Evolutionary conservation across 1,140 invertebrate species (phyloP).

Genomic region (Spodoptera frugiperda): DNA sequence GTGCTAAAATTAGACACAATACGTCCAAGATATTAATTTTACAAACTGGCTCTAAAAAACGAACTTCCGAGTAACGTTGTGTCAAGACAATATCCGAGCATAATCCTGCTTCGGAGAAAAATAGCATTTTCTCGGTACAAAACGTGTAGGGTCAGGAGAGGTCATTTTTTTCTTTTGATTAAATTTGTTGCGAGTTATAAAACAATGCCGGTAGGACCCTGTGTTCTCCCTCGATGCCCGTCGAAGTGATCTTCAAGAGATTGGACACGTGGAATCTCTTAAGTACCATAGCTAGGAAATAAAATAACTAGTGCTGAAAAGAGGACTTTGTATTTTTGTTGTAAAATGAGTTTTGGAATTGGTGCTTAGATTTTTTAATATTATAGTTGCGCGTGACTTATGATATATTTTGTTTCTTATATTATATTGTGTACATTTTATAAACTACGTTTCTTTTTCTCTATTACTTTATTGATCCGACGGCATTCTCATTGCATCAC

Average conservation of each 20-base stretch:
- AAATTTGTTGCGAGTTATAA: conserved; percentile 29
- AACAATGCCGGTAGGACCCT: conserved; percentile 14
- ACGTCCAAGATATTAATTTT: too few species aligned
- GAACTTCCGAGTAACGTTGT: too few species aligned
- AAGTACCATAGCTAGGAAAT: conserved; percentile 8
- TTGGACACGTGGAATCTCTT: conserved; percentile 32
- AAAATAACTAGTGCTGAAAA: background rate
- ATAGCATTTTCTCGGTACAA: conserved; percentile 1
- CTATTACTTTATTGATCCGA: too few species aligned
- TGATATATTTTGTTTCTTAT: too few species aligned
- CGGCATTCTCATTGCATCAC: too few species aligned
- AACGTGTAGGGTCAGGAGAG: background rate
- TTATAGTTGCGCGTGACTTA: too few species aligned
- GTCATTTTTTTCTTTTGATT: conserved; percentile 34
- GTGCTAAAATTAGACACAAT: too few species aligned
- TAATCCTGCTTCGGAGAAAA: background rate
- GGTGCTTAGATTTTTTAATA: too few species aligned
- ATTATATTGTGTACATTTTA: too few species aligned
- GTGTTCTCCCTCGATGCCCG: conserved; percentile 17
- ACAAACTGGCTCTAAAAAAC: too few species aligned
- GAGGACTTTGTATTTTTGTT: background rate
- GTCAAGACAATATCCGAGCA: background rate
- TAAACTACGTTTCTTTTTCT: too few species aligned
- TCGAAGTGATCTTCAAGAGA: conserved; percentile 34
- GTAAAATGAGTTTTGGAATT: too few species aligned